Conservation (phyloP, 2,797 vertebrate genomes). For the Leptatherina wallacei region DNA sequence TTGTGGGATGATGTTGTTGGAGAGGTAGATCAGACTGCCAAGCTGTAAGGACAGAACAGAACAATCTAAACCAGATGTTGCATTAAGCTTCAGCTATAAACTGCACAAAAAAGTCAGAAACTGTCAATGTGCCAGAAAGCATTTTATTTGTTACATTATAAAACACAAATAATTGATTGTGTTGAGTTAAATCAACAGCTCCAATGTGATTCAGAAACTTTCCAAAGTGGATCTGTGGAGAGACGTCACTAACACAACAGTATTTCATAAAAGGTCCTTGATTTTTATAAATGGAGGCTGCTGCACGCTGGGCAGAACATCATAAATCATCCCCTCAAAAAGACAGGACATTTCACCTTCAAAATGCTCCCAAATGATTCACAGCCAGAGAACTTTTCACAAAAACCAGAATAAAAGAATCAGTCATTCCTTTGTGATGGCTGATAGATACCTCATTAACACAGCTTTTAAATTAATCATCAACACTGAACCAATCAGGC, state of each 20-base stretch:
- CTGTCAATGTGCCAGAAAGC: not conserved
- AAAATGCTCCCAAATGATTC: constrained; percentile 4
- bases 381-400: not conserved
- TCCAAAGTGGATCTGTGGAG: not conserved
- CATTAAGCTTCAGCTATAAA: constrained; percentile 7
- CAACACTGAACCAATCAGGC: not conserved
- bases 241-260: not conserved
- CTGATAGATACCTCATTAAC: not conserved
- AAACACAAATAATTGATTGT: not conserved
- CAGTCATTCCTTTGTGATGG: not conserved
- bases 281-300: constrained; percentile 13
- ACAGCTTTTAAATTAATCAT: not conserved
- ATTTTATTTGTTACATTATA: not conserved
- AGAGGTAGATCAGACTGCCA: constrained; percentile 87
- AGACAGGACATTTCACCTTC: not conserved
- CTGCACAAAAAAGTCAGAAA: not conserved
- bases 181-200: constrained; percentile 6
- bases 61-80: constrained; percentile 35
- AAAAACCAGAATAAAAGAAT: not conserved
- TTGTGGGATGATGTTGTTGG: constrained; percentile 77
- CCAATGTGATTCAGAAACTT: not conserved
- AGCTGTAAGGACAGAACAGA: constrained; percentile 81
- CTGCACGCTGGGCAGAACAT: constrained; percentile 3
- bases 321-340: not conserved
- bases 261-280: not conserved